Base-by-base conservation (phyloP, 2,113 vertebrate genomes). In the Mola mola region DNA sequence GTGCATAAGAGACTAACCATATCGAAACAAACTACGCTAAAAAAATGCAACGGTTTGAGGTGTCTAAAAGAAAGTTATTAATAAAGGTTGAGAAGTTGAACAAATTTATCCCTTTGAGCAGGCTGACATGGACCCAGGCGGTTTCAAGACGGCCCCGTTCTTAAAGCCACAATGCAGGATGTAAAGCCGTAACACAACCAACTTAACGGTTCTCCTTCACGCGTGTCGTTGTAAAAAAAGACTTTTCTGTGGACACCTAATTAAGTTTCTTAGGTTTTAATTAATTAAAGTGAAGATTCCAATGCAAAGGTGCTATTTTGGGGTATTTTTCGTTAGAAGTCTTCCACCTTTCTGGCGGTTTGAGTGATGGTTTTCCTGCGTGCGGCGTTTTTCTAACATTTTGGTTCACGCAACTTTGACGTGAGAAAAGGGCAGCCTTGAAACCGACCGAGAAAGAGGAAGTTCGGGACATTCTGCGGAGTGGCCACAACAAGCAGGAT, bases 141-240 rank as follows among this genome's bases (percentile, higher is more conserved):
- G 90, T 91, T 91, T 92, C 87, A 90, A 91, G 90, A 88, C 79
- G 47, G 71, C 88, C 89, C 74, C 40, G 3, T 33, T 80, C 89
- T 91, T 90, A 91, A 92, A 92, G 90, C 57, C 87, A 87, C 86
- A 85, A 84, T 73, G 50, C 77, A 75, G 78, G 48, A 71, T 74
- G 69, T 55, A 63, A 52, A 57, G 25, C 8, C 50, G 4, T 36
- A 13, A 15, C 17, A 4, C 26, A 1, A 16, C 25, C n/a, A n/a
- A n/a, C n/a, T n/a, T n/a, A n/a, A n/a, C n/a, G n/a, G n/a, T n/a
- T n/a, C n/a, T n/a, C n/a, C n/a, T n/a, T n/a, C n/a, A n/a, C n/a
- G n/a, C n/a, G n/a, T n/a, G n/a, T n/a, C n/a, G n/a, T n/a, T n/a
- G n/a, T n/a, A n/a, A n/a, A n/a, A n/a, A n/a, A n/a, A n/a, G n/a